These are phyloP conservation scores for Oplegnathus fasciatus DNA, from an alignment of 2,113 vertebrate genomes.

Conservation along the genomic window DNA sequence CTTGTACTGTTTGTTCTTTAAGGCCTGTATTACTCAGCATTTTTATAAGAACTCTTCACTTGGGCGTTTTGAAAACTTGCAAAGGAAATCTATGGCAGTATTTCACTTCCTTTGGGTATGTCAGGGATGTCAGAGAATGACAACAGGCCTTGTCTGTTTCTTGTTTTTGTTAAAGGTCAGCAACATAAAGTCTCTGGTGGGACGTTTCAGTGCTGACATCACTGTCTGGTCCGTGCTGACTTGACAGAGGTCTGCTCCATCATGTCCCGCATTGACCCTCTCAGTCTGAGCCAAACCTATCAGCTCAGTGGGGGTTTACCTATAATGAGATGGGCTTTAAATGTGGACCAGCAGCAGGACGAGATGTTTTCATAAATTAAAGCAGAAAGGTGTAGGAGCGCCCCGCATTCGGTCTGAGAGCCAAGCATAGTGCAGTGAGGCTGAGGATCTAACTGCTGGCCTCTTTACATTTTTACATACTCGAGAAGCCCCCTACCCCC, in stretches of 20 bases:
- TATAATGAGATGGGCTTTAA: constrained; percentile 45
- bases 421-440: background rate
- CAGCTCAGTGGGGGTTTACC: constrained; percentile 40
- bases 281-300: constrained; percentile 48
- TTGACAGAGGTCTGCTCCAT: background rate
- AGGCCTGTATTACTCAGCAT: background rate
- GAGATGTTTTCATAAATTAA: constrained; percentile 32
- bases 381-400: background rate
- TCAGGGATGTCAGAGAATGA: constrained; percentile 24
- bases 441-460: background rate
- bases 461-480: constrained; percentile 25
- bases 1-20: background rate
- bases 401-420: background rate
- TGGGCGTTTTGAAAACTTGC: background rate
- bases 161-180: constrained; percentile 45
- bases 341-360: constrained; percentile 16
- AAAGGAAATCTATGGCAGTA: background rate
- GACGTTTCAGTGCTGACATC: constrained; percentile 40
- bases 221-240: constrained; percentile 48
- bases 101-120: background rate
- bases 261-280: constrained; percentile 11
- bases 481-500: background rate
- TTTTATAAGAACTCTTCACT: background rate
- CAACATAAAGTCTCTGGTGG: constrained; percentile 34
- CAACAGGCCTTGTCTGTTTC: background rate